A percentile compares a stretch with the other conserved stretches of the same genome.
Evolutionary conservation across 1,140 invertebrate species (phyloP).

Genomic region (Araneus ventricosus): DNA sequence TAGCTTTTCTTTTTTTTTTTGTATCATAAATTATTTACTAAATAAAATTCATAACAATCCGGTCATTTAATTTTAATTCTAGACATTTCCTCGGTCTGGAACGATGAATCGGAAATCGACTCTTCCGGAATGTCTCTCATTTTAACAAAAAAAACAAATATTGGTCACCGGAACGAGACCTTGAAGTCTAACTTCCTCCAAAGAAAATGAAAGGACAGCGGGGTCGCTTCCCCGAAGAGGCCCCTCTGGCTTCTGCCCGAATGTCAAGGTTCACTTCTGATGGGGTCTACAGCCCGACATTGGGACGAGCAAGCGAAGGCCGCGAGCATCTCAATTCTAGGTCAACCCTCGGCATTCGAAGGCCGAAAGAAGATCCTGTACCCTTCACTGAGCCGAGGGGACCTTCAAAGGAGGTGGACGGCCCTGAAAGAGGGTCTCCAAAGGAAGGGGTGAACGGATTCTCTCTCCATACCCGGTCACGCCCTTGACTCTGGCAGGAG

Average conservation of each 20-base stretch:
- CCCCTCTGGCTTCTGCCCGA: not conserved
- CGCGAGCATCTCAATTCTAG: not conserved
- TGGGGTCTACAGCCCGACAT: not conserved
- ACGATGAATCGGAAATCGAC: too few species aligned
- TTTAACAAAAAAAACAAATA: not conserved
- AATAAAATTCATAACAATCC: not conserved
- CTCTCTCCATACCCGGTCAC: not conserved
- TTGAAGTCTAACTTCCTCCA: not conserved
- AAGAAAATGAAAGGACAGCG: not conserved
- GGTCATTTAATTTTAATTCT: not conserved
- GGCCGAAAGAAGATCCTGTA: not conserved
- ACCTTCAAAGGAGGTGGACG: not conserved
- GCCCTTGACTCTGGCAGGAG: not conserved
- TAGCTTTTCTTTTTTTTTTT: not conserved
- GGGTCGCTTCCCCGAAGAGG: not conserved
- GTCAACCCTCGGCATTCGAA: not conserved
- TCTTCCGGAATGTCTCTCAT: too few species aligned
- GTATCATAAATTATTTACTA: not conserved
- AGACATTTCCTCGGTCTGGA: too few species aligned
- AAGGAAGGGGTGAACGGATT: not conserved
- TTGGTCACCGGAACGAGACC: not conserved
- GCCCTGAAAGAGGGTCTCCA: not conserved
- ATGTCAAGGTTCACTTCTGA: not conserved
- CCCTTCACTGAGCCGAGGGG: not conserved
- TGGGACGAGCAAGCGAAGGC: not conserved